These are phyloP conservation scores for Clinocottus analis DNA, from an alignment of 2,113 vertebrate genomes.

Conservation along the genomic window DNA sequence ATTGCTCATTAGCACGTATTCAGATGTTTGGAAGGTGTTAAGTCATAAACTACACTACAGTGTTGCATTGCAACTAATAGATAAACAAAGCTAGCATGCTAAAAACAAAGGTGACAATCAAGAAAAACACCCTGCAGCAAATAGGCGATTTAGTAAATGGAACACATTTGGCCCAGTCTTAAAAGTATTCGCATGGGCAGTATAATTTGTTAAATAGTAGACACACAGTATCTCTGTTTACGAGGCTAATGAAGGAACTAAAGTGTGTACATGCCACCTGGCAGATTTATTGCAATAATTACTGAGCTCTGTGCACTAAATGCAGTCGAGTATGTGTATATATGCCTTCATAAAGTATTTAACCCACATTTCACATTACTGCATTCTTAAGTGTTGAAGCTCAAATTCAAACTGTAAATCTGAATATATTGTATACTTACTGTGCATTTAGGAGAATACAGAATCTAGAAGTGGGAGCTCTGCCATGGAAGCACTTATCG, in stretches of 20 bases:
- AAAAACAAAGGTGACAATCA: background rate
- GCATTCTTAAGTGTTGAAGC: background rate
- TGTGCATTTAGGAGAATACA: background rate
- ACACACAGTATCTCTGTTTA: constrained; percentile 32
- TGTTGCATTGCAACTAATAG: no score
- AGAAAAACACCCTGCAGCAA: background rate
- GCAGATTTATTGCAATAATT: constrained; percentile 44
- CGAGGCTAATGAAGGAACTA: constrained; percentile 32
- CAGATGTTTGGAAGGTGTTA: background rate
- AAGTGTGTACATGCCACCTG: constrained; percentile 33
- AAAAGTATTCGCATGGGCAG: background rate
- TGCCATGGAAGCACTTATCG: background rate
- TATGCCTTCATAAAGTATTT: background rate
- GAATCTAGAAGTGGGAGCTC: background rate
- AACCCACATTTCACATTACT: constrained; percentile 14
- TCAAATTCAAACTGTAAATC: background rate
- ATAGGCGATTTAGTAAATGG: background rate
- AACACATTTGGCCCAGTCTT: background rate
- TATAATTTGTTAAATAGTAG: constrained; percentile 10
- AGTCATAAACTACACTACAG: background rate
- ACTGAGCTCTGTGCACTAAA: constrained; percentile 17
- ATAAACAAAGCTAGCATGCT: background rate
- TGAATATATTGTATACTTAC: background rate
- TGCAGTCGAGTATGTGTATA: constrained; percentile 18
- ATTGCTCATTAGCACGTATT: background rate